Percentiles rank a stretch among this genome's conserved stretches.
These are phyloP conservation scores for Crypturellus undulatus DNA, from an alignment of 2,113 vertebrate genomes.

Conservation along the genomic window DNA sequence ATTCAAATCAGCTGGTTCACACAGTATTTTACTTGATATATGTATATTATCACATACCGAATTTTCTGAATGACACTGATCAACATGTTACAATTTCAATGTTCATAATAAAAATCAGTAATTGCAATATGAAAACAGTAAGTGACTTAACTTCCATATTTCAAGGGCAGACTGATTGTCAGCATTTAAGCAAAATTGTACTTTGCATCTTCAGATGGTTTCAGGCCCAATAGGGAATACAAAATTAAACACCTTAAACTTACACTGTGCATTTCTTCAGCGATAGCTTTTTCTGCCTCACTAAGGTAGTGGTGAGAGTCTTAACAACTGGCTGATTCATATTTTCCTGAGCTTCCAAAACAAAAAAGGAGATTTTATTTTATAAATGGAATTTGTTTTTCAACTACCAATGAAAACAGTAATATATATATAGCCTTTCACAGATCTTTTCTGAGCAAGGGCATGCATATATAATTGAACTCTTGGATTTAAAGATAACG, in stretches of 20 bases:
- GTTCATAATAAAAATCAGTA: conserved; percentile 37
- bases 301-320: conserved; percentile 64
- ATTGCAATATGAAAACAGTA: conserved; percentile 41
- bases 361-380: conserved; percentile 58
- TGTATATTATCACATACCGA: background rate
- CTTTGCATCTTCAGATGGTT: conserved; percentile 35
- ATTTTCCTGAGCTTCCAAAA: conserved; percentile 73
- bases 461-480: background rate
- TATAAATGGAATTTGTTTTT: conserved; percentile 8
- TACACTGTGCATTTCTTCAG: conserved; percentile 64
- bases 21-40: background rate
- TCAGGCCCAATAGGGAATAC: conserved; percentile 47
- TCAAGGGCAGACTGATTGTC: background rate
- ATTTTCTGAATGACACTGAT: conserved; percentile 33
- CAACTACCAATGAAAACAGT: background rate
- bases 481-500: background rate
- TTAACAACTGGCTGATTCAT: conserved; percentile 59
- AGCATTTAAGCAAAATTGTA: conserved; percentile 38
- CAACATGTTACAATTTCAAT: background rate
- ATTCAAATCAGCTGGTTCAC: background rate
- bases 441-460: background rate
- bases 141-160: conserved; percentile 57
- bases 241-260: conserved; percentile 62
- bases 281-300: conserved; percentile 68
- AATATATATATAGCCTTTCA: background rate